These are phyloP conservation scores for Himalopsyche anomala DNA, from an alignment of 2,888 invertebrate species.

Conservation along the genomic window DNA sequence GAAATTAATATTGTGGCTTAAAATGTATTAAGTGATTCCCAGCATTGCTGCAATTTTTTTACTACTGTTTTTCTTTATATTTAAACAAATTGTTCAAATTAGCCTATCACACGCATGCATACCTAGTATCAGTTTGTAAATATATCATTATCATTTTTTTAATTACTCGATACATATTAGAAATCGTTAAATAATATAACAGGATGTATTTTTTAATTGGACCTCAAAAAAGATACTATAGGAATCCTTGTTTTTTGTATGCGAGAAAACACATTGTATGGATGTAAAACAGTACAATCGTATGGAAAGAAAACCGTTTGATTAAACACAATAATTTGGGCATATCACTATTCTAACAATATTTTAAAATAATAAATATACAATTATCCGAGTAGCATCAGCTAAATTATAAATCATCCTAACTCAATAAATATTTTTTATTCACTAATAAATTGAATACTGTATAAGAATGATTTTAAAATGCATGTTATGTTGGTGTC, in stretches of 20 bases:
- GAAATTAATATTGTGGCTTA: too few species aligned
- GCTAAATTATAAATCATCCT: not conserved
- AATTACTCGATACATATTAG: not conserved
- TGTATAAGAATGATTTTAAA: too few species aligned
- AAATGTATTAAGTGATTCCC: too few species aligned
- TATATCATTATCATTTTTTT: too few species aligned
- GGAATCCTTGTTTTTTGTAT: not conserved
- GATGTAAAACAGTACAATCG: not conserved
- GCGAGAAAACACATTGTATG: not conserved
- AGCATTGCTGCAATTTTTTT: too few species aligned
- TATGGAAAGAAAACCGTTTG: not conserved
- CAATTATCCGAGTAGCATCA: not conserved
- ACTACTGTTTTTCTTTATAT: too few species aligned
- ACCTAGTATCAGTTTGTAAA: too few species aligned
- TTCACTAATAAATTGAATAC: too few species aligned
- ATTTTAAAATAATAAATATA: slow-evolving; percentile 12
- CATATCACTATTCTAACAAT: slow-evolving; percentile 46
- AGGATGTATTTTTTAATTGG: not conserved
- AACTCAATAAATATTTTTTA: too few species aligned
- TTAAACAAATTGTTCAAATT: too few species aligned
- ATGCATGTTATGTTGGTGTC: too few species aligned
- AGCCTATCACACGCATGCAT: too few species aligned
- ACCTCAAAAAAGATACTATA: not conserved
- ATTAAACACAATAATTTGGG: slow-evolving; percentile 35
- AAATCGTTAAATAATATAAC: not conserved